Evolutionary conservation across 2,113 vertebrate genomes (phyloP), one percentile per base, ranked within the genome.

Genomic region (Heterocephalus glaber): DNA sequence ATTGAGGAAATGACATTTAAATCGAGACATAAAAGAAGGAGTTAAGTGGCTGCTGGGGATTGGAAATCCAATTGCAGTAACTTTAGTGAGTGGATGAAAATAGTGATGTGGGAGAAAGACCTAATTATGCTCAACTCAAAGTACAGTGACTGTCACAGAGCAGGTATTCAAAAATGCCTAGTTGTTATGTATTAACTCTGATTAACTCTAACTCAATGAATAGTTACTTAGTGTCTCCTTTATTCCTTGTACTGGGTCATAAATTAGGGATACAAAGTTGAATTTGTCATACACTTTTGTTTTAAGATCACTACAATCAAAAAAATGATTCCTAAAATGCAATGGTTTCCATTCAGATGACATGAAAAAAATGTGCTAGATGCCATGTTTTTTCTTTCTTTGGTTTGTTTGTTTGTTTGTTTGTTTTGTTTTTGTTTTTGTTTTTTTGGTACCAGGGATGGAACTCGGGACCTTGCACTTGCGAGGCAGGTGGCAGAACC

Each of bases 161-260:
- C 0, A 41, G 52, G 2, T 54, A 86, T 79, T 92, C 12, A 11
- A 68, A 86, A 86, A 54, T 86, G 28, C 33, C 26, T 92, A 33
- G 60, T 91, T 24, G 83, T 85, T 92, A 95, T 65, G 52, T 30
- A 80, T 80, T 92, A 91, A 89, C 85, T 94, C 47, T n/a, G 72
- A 80, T 80, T 92, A 88, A 89, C 85, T 94, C 38, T n/a, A 79
- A 80, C 33, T 92, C 63, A 33, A 3, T 72, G 63, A 95, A 81
- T 81, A 86, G 22, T 66, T 66, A 81, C 81, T 85, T 68, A 47
- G 1, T 66, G 17, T 86, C 10, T 61, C 83, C 26, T 72, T 68
- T 94, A 60, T 81, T 76, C 41, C 63, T 85, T 56, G 26, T 35
- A 85, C 5, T 81, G 66, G 94, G 14, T 60, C 74, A 47, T 89